A percentile compares a stretch with the other conserved stretches of the same genome.
Evolutionary conservation across 2,888 invertebrate genomes (phyloP).

Genomic region (Onchidella celtica): DNA sequence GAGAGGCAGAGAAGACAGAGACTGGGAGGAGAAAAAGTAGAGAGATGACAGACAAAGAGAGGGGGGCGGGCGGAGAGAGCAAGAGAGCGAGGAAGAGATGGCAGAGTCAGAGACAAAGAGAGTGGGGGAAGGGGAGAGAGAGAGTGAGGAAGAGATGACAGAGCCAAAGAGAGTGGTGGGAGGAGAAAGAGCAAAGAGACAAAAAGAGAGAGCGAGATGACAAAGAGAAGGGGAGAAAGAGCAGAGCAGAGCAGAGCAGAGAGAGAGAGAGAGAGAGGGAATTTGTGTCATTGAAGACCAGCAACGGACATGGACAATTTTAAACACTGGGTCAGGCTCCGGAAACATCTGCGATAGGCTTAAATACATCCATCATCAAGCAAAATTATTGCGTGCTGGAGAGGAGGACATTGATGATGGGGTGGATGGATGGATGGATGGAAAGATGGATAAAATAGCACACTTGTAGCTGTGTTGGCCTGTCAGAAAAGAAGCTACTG

Average conservation of each 20-base stretch:
- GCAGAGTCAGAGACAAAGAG: background rate
- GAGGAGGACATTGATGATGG: background rate
- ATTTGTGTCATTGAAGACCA: too few species aligned
- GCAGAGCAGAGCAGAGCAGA: background rate
- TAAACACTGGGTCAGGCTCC: too few species aligned
- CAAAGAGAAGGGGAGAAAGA: background rate
- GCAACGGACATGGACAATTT: too few species aligned
- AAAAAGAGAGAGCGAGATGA: background rate
- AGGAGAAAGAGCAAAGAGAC: background rate
- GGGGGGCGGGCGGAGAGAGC: too few species aligned
- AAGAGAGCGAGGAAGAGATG: background rate
- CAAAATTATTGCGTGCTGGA: background rate
- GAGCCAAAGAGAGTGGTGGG: slow-evolving; percentile 1
- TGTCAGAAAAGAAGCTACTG: too few species aligned
- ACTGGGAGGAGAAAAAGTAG: background rate
- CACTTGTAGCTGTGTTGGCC: too few species aligned
- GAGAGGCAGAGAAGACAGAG: background rate
- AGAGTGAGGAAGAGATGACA: slow-evolving; percentile 2
- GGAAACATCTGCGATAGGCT: too few species aligned
- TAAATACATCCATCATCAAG: too few species aligned
- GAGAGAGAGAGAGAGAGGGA: slow-evolving; percentile 6
- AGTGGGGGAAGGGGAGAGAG: background rate
- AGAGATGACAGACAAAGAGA: background rate
- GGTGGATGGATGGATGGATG: background rate
- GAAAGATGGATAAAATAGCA: background rate